Conservation (phyloP, 2,888 invertebrate species). For the Platycheirus albimanus region DNA sequence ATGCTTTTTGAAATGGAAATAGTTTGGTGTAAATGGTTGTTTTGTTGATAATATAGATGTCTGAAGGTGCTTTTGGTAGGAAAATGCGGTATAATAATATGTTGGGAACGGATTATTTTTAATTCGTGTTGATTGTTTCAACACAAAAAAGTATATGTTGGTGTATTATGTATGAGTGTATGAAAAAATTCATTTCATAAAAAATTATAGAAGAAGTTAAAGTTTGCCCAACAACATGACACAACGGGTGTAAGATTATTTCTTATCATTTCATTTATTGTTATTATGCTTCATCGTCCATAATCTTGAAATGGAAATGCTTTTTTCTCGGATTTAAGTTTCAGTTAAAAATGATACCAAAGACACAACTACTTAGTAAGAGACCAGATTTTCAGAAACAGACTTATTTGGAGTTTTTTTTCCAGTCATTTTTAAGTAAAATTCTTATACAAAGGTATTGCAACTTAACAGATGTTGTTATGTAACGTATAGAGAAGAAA, state of each 20-base stretch:
- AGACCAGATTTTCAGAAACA: no score
- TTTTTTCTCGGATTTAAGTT: no score
- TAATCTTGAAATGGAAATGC: no score
- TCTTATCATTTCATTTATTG: background rate
- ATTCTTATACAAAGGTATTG: no score
- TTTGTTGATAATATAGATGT: conserved; percentile 66
- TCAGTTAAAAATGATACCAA: no score
- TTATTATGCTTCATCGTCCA: background rate
- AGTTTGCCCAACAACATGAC: background rate
- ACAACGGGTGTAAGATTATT: background rate
- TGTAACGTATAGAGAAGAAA: no score
- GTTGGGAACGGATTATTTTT: conserved; percentile 29
- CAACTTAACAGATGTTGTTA: no score
- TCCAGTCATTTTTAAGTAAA: no score
- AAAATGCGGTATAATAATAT: conserved; percentile 27
- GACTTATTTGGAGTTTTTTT: no score
- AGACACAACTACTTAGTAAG: no score
- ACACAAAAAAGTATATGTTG: background rate
- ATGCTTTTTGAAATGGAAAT: conserved; percentile 55
- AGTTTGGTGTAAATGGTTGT: conserved; percentile 71
- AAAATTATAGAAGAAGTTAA: no score
- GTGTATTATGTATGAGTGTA: background rate
- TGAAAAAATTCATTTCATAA: conserved; percentile 7
- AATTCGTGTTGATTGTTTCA: conserved; percentile 4
- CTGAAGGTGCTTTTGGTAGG: conserved; percentile 60